phyloP scores from a whole-genome alignment of 2,113 vertebrate species.

The Thamnaconus septentrionalis region DNA sequence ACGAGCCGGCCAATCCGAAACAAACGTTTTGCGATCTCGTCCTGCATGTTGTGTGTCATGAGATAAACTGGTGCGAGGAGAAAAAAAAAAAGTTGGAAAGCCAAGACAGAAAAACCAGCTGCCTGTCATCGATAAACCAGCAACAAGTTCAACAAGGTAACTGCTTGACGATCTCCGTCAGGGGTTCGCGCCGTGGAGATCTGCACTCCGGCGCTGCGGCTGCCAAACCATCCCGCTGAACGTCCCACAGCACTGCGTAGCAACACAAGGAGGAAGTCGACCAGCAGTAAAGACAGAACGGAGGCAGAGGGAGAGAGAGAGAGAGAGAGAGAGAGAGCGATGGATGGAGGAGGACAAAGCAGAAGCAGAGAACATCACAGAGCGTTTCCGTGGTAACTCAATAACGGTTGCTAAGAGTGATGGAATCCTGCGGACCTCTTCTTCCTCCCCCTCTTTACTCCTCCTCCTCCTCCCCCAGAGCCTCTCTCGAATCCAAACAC shows the following conservation, averaged over 20 bases:
- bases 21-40: neutral
- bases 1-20: slow-evolving; percentile 1
- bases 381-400: slow-evolving; percentile 69
- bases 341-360: slow-evolving; percentile 49
- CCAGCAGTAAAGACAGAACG: slow-evolving; percentile 35
- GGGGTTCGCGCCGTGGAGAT: slow-evolving; percentile 6
- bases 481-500: slow-evolving; percentile 18
- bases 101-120: neutral
- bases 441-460: slow-evolving; percentile 3
- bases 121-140: neutral
- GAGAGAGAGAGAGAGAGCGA: slow-evolving; percentile 13
- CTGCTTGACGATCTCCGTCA: slow-evolving; percentile 12
- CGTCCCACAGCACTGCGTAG: slow-evolving; percentile 57
- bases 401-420: slow-evolving; percentile 69
- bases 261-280: slow-evolving; percentile 47
- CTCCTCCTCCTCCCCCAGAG: slow-evolving; percentile 2
- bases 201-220: slow-evolving; percentile 37
- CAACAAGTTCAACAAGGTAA: neutral
- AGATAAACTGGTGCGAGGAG: neutral
- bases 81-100: neutral
- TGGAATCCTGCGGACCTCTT: slow-evolving; percentile 65
- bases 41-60: slow-evolving; percentile 6
- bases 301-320: slow-evolving; percentile 6
- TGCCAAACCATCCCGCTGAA: slow-evolving; percentile 35
- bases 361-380: slow-evolving; percentile 51